phyloP scores from a whole-genome alignment of 1,140 invertebrate genomes.

The Dryas iulia region DNA sequence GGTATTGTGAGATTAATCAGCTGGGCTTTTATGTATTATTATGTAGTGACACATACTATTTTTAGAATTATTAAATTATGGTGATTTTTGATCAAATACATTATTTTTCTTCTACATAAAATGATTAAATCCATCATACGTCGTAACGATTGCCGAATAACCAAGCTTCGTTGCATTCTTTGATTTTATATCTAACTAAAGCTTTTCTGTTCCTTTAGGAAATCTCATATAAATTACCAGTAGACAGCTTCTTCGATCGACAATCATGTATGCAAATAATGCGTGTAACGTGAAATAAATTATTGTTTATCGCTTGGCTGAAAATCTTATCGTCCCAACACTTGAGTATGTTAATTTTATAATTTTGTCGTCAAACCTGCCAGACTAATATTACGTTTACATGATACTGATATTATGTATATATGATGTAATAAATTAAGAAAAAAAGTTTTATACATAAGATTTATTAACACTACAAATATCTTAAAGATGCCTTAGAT shows the following conservation, averaged over 20 bases:
- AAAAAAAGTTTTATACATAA: constrained; percentile 61
- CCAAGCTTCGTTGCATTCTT: neutral
- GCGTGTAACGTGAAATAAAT: constrained; percentile 37
- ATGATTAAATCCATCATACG: neutral
- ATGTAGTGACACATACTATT: neutral
- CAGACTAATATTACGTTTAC: constrained; percentile 67
- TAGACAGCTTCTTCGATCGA: neutral
- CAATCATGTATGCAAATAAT: constrained; percentile 9
- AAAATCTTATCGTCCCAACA: constrained; percentile 44
- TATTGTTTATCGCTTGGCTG: constrained; percentile 52
- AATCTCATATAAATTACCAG: neutral
- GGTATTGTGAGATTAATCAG: neutral
- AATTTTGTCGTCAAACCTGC: constrained; percentile 63
- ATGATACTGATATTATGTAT: constrained; percentile 77
- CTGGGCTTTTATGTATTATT: neutral
- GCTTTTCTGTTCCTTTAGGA: neutral
- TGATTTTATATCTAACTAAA: too few species aligned
- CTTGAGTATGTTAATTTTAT: constrained; percentile 54
- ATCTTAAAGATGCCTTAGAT: constrained; percentile 74
- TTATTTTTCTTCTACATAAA: neutral
- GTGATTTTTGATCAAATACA: neutral
- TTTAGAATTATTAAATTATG: neutral
- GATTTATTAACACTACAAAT: neutral
- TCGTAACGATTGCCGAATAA: neutral
- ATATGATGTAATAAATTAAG: constrained; percentile 79